phyloP scores from a whole-genome alignment of 2,113 vertebrate genomes.

The pig (Sus scrofa) region DNA sequence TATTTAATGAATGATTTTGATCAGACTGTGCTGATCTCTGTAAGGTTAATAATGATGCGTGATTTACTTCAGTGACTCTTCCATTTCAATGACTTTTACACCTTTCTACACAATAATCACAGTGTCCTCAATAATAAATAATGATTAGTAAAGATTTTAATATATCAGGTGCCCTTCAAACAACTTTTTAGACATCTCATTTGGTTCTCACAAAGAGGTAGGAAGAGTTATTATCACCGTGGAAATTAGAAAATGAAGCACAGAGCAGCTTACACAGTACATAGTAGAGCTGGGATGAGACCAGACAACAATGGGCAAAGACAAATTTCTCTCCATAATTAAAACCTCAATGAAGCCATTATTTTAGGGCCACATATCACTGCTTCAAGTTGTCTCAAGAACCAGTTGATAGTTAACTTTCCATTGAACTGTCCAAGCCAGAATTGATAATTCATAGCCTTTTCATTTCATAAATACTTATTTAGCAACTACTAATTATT shows the following conservation, averaged over 20 bases:
- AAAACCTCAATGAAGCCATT: not conserved
- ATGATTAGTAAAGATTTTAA: conserved; percentile 17
- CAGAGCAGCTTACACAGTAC: not conserved
- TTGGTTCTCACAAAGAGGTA: not conserved
- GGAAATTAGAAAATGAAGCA: not conserved
- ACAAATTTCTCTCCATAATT: not conserved
- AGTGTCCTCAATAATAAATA: not conserved
- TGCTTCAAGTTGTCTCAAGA: not conserved
- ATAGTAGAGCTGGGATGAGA: not conserved
- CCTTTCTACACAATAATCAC: not conserved
- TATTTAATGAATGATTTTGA: not conserved
- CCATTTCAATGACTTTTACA: not conserved
- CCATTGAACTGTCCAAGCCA: not conserved
- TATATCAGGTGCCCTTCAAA: not conserved
- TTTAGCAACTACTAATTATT: not conserved
- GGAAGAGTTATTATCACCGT: not conserved
- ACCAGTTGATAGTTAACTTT: not conserved
- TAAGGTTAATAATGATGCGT: not conserved
- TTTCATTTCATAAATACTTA: not conserved
- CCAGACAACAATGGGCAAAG: not conserved
- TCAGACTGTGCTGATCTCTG: not conserved
- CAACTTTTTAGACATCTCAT: not conserved
- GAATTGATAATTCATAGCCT: not conserved
- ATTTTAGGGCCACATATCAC: not conserved
- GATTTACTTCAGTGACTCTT: not conserved